Evolutionary conservation across 2,113 vertebrate species (phyloP), one percentile per base, ranked within the genome.

Genomic region (Nerophis ophidion): DNA sequence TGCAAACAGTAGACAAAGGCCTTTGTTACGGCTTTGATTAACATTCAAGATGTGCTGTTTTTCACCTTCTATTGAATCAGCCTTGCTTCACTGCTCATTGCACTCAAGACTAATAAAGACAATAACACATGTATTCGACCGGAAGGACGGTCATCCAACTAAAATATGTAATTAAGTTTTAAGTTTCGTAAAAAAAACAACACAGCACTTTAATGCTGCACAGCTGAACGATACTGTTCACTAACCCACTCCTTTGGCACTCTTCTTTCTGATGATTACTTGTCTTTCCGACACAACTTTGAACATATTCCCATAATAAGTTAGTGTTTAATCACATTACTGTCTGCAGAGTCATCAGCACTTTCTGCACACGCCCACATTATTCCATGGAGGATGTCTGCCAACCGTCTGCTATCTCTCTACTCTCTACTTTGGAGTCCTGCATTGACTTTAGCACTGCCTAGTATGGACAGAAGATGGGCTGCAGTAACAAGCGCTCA

Each of bases 11-110:
- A 15, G 45, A 64, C 46, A n/a, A 53, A 53, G 44, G 44, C 19
- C 33, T 70, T 57, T 56, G 52, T 59, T 61, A 17, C 19, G 51
- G 64, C 48, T 48, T 57, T 58, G 40, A 75, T 74, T 81, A 81
- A 79, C 74, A 75, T 81, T 70, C 68, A 52, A 56, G 46, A 62
- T 60, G 48, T 60, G 73, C 68, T 49, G 5, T 73, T 74, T 71
- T 60, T n/a, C 51, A 44, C 63, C 61, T 48, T 53, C 10, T 71
- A 57, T 73, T 72, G 59, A 72, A 47, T 74, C 77, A 38, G 34
- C 57, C 35, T 68, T 33, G 6, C 46, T 60, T 17, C 61, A 53
- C 55, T 42, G 58, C 57, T 61, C 51, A 17, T 19, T 19, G 33
- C 11, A 12, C 26, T 46, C 42, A 64, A 70, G 50, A 50, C 36